Base-by-base conservation (phyloP, 2,888 invertebrate genomes). In the Hypolimnas misippus region DNA sequence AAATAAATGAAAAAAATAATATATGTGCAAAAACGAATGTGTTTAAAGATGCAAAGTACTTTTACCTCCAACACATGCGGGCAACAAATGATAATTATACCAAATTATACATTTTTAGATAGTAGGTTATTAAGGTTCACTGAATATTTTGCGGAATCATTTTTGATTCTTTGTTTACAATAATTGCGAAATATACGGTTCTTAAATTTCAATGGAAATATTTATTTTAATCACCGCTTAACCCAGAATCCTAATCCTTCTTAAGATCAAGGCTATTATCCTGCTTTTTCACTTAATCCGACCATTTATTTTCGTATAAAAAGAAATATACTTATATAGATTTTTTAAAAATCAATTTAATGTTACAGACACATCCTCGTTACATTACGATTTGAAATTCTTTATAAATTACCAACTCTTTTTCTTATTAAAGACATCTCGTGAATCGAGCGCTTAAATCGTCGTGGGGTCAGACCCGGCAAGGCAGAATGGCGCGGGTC, bases 371-470 rank as follows among this genome's bases (percentile, higher is more conserved):
- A 25, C 25, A 5, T 25, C 25, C 3, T 25, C 25, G 5, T 25
- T 3, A 25, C 25, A 25, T 5, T 25, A 5, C 25, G 5, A 25
- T 3, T 35, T 35, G 12, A 12, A 3, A 2, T 35, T 1, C n/a
- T 38, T 3, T 3, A 38, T 12, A n/a, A 38, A n/a, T n/a, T n/a
- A n/a, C n/a, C 12, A 31, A 7, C 7, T 8, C 46, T 49, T 21
- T 40, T 53, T 44, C 56, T 64, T 70, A 76, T 93, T 93, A 59
- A 90, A 97, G 97, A 76, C 94, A 95, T 76, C 94, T 96, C 76
- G 95, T 97, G 69, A 94, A 95, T 76, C 93, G 96, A 76, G 95
- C 95, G 53, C 93, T 96, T 75, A 93, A 94, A 63, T 94, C 88
- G 0, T 87, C 94, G 71, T 95, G 95, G 94, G 93, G 94, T 52